A percentile compares a stretch with the other conserved stretches of the same genome.
Conservation (phyloP, 2,113 vertebrate genomes). For the Channa maculata region DNA sequence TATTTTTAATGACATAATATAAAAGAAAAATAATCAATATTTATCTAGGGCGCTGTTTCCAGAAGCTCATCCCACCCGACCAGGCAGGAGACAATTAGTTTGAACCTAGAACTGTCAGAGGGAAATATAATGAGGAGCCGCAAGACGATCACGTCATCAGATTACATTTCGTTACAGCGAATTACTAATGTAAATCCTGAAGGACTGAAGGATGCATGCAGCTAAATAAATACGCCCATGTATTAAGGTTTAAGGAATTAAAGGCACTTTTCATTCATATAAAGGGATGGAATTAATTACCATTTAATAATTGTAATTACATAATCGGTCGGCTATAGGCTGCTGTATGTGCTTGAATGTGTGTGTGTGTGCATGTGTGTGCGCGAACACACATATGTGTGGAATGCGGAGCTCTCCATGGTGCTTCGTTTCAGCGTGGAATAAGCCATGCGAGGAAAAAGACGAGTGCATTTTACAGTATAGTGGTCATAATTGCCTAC, state of each 20-base stretch:
- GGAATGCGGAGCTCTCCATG: slow-evolving; percentile 77
- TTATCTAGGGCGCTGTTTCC: slow-evolving; percentile 67
- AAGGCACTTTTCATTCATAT: slow-evolving; percentile 3
- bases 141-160: slow-evolving; percentile 68
- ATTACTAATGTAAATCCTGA: slow-evolving; percentile 61
- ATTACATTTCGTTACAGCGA: slow-evolving; percentile 53
- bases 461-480: neutral
- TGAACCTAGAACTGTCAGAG: slow-evolving; percentile 76
- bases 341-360: too few relatives aligned
- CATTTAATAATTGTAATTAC: slow-evolving; percentile 51
- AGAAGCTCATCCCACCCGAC: slow-evolving; percentile 75
- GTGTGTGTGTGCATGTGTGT: neutral
- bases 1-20: too few relatives aligned
- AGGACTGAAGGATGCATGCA: slow-evolving; percentile 25
- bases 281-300: slow-evolving; percentile 36
- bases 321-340: too few relatives aligned
- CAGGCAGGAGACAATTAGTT: slow-evolving; percentile 70
- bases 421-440: slow-evolving; percentile 51
- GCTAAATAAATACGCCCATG: neutral
- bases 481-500: neutral
- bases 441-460: neutral
- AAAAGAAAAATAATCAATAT: slow-evolving; percentile 58
- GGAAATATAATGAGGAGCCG: slow-evolving; percentile 74
- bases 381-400: too few relatives aligned
- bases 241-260: slow-evolving; percentile 4